Conservation (phyloP, 2,113 vertebrate species). For the Equus quagga region DNA sequence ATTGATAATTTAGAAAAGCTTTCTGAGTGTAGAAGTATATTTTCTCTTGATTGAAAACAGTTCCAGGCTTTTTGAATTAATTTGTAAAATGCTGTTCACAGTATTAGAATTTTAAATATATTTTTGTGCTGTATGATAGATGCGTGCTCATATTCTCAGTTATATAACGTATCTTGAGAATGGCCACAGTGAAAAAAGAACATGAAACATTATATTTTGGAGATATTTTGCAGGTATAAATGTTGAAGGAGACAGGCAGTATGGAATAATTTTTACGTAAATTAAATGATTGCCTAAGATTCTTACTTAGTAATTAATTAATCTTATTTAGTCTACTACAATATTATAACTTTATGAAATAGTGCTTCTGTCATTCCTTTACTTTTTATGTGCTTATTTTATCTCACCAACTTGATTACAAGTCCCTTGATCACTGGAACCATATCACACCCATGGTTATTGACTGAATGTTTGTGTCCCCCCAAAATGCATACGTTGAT, state of each 20-base stretch:
- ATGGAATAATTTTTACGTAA: background rate
- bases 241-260: background rate
- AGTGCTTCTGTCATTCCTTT: background rate
- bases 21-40: conserved; percentile 44
- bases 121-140: background rate
- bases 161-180: background rate
- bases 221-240: background rate
- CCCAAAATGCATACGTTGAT: background rate
- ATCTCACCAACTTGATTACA: background rate
- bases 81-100: conserved; percentile 53
- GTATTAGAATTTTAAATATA: conserved; percentile 60
- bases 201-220: background rate
- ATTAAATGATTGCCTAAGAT: background rate
- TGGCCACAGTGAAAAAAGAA: background rate
- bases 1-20: conserved; percentile 60
- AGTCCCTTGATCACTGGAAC: background rate
- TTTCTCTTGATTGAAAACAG: conserved; percentile 66
- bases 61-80: conserved; percentile 66
- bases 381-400: background rate
- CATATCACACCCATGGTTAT: too few relatives aligned
- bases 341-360: background rate
- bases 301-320: background rate
- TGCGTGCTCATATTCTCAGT: background rate
- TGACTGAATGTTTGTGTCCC: too few relatives aligned
- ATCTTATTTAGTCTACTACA: background rate